Base-by-base conservation (phyloP, 2,797 vertebrate genomes). In the Sebastes nivosus region DNA sequence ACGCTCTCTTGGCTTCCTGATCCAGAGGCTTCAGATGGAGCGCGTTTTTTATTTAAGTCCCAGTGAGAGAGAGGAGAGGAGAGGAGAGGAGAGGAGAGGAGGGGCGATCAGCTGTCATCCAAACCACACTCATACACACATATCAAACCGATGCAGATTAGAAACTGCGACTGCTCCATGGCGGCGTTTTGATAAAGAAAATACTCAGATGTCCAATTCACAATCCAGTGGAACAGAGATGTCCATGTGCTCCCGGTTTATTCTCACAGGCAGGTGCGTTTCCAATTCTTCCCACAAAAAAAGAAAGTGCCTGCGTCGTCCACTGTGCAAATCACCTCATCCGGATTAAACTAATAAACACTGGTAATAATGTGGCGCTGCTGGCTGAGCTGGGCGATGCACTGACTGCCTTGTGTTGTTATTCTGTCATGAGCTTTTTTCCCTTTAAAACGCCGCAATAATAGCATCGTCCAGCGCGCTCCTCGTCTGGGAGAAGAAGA, bases 61-160 rank as follows among this genome's bases (percentile, higher is more conserved):
- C 22, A 55, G 65, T 14, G 38, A 42, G 38, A 42, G 38, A 16
- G 38, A 16, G 65, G 88, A 89, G 92, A 94, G 92, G 92, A 92
- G 38, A 16, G 63, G 32, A 34, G 32, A 34, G 30, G 30, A 36
- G 34, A 12, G 34, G 89, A 90, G 93, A 93, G 92, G 92, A 92
- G 92, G 93, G 81, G 90, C 91, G 87, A 90, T 90, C 93, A 90
- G 91, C 88, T 93, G 92, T 93, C 93, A 92, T 84, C 89, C 38
- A 42, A 42, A 42, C 38, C 38, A 42, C 38, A 14, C 38, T 42
- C 38, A 14, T 42, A 42, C 38, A 42, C 38, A 42, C 38, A 87
- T 55, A 80, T 32, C 18, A 77, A 80, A 58, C 55, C 71, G n/a
- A 42, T 20, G 66, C 2, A 12, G 42, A 59, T 72, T 20, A 3